Percentiles rank a stretch among this genome's conserved stretches.
These are phyloP conservation scores for Drosophila arizonae DNA, from an alignment of 1,140 invertebrate genomes.

Conservation along the genomic window DNA sequence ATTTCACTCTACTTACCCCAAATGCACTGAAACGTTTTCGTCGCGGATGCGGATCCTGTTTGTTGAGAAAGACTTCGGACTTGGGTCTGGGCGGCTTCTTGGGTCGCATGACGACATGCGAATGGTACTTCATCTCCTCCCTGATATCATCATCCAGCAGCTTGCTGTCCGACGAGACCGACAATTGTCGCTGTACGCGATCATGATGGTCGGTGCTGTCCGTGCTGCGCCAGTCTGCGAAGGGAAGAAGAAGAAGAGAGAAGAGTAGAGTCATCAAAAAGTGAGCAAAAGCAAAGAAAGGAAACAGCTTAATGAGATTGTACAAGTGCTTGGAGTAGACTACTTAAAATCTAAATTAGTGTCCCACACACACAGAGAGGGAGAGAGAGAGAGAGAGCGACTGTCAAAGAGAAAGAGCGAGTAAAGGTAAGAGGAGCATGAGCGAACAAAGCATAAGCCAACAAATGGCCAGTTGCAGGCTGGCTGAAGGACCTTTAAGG, in stretches of 20 bases:
- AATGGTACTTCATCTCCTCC: slow-evolving; percentile 86
- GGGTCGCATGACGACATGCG: slow-evolving; percentile 92
- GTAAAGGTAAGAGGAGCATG: slow-evolving; percentile 10
- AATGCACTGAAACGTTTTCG: slow-evolving; percentile 95
- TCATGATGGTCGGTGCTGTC: slow-evolving; percentile 87
- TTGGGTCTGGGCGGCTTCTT: slow-evolving; percentile 94
- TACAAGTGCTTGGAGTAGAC: slow-evolving; percentile 39
- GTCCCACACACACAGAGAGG: slow-evolving; percentile 7
- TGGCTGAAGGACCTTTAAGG: slow-evolving; percentile 20
- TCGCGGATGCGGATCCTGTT: slow-evolving; percentile 85
- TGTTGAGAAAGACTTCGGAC: slow-evolving; percentile 92
- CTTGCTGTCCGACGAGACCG: slow-evolving; percentile 95
- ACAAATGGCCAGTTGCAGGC: slow-evolving; percentile 51
- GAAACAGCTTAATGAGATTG: slow-evolving; percentile 65
- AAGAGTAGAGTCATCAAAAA: not conserved
- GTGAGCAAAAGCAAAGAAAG: slow-evolving; percentile 10
- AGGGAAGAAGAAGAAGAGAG: slow-evolving; percentile 24
- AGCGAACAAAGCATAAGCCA: slow-evolving; percentile 43
- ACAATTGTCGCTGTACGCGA: slow-evolving; percentile 92
- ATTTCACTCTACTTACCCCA: slow-evolving; percentile 87
- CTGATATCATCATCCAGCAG: slow-evolving; percentile 92
- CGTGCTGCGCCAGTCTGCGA: slow-evolving; percentile 89
- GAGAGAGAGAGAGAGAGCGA: no score
- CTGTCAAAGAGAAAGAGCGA: not conserved
- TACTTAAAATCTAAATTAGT: slow-evolving; percentile 72